These are phyloP conservation scores for Drosophila flavopinicola DNA, from an alignment of 2,888 invertebrate genomes.

Conservation along the genomic window DNA sequence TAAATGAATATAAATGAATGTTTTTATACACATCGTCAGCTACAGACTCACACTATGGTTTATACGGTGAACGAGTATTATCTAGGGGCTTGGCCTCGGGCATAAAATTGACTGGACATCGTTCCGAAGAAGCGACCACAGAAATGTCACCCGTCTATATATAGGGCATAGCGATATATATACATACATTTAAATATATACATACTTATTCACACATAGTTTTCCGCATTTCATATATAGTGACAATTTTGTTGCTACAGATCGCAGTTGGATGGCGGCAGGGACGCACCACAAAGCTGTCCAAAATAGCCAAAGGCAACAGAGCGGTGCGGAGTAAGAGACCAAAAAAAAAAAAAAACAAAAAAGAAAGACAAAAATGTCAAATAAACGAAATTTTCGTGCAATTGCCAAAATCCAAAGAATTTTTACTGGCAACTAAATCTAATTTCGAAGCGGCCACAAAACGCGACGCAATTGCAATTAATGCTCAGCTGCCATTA, in stretches of 20 bases:
- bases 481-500: conserved; percentile 64
- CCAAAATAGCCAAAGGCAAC: conserved; percentile 70
- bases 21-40: conserved; percentile 48
- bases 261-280: conserved; percentile 38
- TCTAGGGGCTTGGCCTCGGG: conserved; percentile 60
- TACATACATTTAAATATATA: conserved; percentile 17
- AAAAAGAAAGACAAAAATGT: conserved; percentile 35
- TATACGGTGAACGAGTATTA: conserved; percentile 36
- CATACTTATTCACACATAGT: conserved; percentile 70
- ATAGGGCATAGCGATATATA: conserved; percentile 48
- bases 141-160: conserved; percentile 76
- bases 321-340: conserved; percentile 14
- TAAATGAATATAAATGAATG: conserved; percentile 53
- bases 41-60: conserved; percentile 27
- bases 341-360: not conserved
- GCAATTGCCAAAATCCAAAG: conserved; percentile 81
- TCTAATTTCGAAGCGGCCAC: conserved; percentile 56
- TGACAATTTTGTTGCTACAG: conserved; percentile 66
- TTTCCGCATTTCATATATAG: conserved; percentile 76
- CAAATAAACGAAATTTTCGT: conserved; percentile 76
- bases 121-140: conserved; percentile 54
- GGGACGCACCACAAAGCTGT: conserved; percentile 50
- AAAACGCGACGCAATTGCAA: conserved; percentile 59
- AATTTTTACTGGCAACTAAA: conserved; percentile 67
- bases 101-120: conserved; percentile 73